Percentiles rank a stretch among this genome's conserved stretches.
Conservation (phyloP, 2,888 invertebrate genomes). For the Apamea sordens region DNA sequence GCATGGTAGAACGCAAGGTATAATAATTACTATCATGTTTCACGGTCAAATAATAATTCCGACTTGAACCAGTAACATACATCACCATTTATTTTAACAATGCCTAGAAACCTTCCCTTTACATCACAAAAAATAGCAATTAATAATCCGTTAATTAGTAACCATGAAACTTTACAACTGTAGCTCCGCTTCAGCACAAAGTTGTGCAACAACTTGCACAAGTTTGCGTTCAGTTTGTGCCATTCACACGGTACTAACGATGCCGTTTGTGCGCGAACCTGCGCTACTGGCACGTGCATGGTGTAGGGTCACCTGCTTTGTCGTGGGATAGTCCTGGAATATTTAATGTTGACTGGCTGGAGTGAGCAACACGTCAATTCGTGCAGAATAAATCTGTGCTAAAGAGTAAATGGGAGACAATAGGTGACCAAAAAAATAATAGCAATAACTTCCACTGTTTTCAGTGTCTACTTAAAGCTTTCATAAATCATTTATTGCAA, state of each 20-base stretch:
- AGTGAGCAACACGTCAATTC: neutral
- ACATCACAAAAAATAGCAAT: conserved; percentile 22
- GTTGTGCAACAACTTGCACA: conserved; percentile 35
- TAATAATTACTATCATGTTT: neutral
- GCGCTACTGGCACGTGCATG: conserved; percentile 36
- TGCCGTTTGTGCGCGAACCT: conserved; percentile 40
- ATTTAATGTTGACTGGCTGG: neutral
- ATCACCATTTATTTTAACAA: too few species aligned
- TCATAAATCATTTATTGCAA: neutral
- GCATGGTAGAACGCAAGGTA: too few species aligned
- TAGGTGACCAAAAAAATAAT: neutral
- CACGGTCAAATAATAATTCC: neutral
- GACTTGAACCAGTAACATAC: neutral
- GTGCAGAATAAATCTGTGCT: neutral
- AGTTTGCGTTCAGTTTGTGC: conserved; percentile 35
- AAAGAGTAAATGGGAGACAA: neutral
- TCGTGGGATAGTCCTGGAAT: conserved; percentile 18
- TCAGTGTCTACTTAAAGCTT: neutral
- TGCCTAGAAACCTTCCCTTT: neutral
- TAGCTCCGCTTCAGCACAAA: conserved; percentile 18
- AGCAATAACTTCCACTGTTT: neutral
- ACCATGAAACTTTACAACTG: conserved; percentile 34
- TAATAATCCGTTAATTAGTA: conserved; percentile 34
- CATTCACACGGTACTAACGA: conserved; percentile 55
- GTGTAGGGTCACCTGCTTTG: conserved; percentile 10